A percentile compares a stretch with the other conserved stretches of the same genome.
Evolutionary conservation across 2,888 invertebrate species (phyloP).

Genomic region (Girardia tigrina): DNA sequence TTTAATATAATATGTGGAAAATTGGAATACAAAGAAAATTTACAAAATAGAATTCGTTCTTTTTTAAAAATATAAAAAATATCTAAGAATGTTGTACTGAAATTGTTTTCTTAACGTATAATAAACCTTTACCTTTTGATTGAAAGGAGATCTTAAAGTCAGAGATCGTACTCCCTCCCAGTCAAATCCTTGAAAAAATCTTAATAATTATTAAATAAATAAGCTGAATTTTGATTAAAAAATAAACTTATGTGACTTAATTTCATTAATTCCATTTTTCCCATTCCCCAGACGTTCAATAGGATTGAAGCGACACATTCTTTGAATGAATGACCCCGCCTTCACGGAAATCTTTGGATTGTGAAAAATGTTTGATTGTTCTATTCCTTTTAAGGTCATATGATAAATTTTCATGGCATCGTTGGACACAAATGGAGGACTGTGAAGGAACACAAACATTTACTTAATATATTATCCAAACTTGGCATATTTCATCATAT

Average conservation of each 20-base stretch:
- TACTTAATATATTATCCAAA: too few species aligned
- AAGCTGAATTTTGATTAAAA: not conserved
- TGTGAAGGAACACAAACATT: too few species aligned
- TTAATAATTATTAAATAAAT: conserved; percentile 45
- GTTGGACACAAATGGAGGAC: conserved; percentile 72
- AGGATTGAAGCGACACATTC: conserved; percentile 69
- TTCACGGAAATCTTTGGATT: conserved; percentile 65
- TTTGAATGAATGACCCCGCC: conserved; percentile 68
- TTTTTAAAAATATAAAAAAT: too few species aligned
- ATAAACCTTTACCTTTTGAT: conserved; percentile 44
- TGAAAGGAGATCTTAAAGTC: conserved; percentile 42
- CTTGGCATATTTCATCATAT: too few species aligned
- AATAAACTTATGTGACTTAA: conserved; percentile 65
- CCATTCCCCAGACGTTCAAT: conserved; percentile 77
- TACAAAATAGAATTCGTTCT: too few species aligned
- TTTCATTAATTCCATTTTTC: conserved; percentile 69
- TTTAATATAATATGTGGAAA: too few species aligned
- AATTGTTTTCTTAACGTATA: too few species aligned
- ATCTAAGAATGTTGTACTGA: too few species aligned
- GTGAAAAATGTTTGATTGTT: conserved; percentile 62
- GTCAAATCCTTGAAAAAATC: conserved; percentile 79
- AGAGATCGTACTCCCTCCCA: conserved; percentile 59
- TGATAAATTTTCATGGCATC: conserved; percentile 88
- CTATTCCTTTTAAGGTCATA: conserved; percentile 75
- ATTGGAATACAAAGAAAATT: too few species aligned